Evolutionary conservation across 2,113 vertebrate genomes (phyloP), one percentile per base, ranked within the genome.

Genomic region (Brachyhypopomus gauderio): DNA sequence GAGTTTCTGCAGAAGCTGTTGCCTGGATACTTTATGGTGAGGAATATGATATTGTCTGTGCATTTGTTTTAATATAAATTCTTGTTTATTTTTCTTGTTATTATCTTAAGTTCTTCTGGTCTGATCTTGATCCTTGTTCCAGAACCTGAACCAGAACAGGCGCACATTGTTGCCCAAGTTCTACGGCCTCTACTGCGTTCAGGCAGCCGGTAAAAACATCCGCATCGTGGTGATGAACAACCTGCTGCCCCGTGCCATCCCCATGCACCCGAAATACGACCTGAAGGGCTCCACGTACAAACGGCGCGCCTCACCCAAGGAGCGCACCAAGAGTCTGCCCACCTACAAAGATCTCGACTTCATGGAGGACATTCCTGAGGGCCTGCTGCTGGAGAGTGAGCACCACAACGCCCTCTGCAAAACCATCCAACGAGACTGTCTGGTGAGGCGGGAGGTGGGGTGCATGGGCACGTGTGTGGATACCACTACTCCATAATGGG

Each of bases 111-210:
- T 75, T 38, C n/a, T 19, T 30, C 3, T 16, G 2, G 22, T 36
- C 20, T 70, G 27, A n/a, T 70, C 34, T 70, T 60, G 73, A 38
- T 4, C 19, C 38, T 73, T 56, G 73, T 27, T 72, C 11, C 77
- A 98, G 96, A 98, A 98, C 85, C 90, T 99, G 86, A 99, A 98
- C 90, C 97, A 98, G 85, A 99, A 99, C 90, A 97, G 94, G 2
- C 91, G 97, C 17, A 99, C 96, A 0, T 90, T 98, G 75, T 90
- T 99, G 7, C 97, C 97, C 63, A 99, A 99, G 79, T 99, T 98
- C 79, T 98, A 97, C 0, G 97, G 97, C 11, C 89, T 98, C 1
- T 99, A 97, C 90, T 98, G 96, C 34, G 94, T 98, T 66, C 96
- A 98, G 77, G 92, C 95, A 0, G 95, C 90, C 0, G 97, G 97